A percentile compares a stretch with the other conserved stretches of the same genome.
phyloP scores from a whole-genome alignment of 2,113 vertebrate species.

The Tetrax tetrax region DNA sequence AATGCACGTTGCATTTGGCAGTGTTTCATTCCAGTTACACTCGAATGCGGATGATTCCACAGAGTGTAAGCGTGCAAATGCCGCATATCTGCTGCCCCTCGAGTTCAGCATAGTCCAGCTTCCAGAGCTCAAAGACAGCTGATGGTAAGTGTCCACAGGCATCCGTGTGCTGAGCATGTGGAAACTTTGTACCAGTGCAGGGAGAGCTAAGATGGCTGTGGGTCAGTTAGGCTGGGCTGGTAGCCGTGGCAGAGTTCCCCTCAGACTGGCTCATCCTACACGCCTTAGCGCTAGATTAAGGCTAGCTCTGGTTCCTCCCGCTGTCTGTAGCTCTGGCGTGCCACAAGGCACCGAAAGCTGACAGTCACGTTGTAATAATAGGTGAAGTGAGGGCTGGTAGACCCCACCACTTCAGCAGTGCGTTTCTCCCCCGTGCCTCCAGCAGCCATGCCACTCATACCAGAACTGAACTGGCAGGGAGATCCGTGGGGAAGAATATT shows the following conservation, averaged over 20 bases:
- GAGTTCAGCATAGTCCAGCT: not conserved
- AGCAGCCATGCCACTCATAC: not conserved
- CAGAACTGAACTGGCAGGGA: not conserved
- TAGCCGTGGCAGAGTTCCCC: not conserved
- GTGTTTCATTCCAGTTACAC: not conserved
- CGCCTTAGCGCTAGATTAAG: not conserved
- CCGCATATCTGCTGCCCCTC: not conserved
- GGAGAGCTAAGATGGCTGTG: not conserved
- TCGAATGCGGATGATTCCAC: not conserved
- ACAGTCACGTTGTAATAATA: not conserved
- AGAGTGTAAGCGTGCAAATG: not conserved
- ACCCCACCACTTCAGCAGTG: accelerated
- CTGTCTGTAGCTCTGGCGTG: not conserved
- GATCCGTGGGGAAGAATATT: not conserved
- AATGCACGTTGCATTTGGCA: accelerated
- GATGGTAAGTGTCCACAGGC: not conserved
- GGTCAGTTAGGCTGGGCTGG: not conserved
- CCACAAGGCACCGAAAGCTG: not conserved
- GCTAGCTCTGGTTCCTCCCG: not conserved
- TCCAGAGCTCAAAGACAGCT: not conserved
- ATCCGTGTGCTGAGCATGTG: not conserved
- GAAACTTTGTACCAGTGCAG: accelerated
- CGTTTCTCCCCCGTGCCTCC: accelerated
- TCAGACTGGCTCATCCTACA: not conserved
- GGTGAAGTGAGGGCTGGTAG: accelerated